phyloP scores from a whole-genome alignment of 2,113 vertebrate genomes.

The Neopipo cinnamomea region DNA sequence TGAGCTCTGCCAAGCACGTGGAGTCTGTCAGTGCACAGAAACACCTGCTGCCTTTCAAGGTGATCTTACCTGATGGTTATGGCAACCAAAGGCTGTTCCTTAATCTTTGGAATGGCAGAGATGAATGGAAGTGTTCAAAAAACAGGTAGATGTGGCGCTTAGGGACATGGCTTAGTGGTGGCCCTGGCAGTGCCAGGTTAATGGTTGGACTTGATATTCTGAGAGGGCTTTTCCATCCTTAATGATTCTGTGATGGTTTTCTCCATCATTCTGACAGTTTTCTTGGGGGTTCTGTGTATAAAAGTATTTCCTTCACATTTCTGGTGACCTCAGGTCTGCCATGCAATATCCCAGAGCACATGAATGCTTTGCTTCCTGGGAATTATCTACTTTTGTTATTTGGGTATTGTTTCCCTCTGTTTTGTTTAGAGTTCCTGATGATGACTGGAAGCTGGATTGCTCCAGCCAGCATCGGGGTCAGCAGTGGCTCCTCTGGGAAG shows the following conservation, averaged over 20 bases:
- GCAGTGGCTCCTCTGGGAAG: neutral
- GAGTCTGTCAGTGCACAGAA: neutral
- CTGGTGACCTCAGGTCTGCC: neutral
- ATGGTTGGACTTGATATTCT: neutral
- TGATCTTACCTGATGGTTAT: neutral
- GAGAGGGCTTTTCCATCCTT: neutral
- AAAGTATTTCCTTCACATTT: neutral
- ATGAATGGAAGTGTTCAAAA: neutral
- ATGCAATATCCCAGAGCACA: neutral
- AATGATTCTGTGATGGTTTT: neutral
- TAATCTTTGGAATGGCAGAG: neutral
- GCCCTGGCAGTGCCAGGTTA: neutral
- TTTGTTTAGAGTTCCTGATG: neutral
- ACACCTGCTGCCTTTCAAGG: neutral
- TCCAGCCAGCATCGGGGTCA: neutral
- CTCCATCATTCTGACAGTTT: neutral
- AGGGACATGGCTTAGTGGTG: neutral
- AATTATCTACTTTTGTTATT: neutral
- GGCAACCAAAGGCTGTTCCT: neutral
- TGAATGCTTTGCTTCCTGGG: neutral
- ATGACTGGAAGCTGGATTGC: neutral
- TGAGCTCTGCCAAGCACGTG: neutral
- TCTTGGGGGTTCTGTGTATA: neutral
- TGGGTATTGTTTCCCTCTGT: neutral
- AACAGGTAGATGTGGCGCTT: neutral